Evolutionary conservation across 2,888 invertebrate species (phyloP).

Genomic region (Dichetophora obliterata): DNA sequence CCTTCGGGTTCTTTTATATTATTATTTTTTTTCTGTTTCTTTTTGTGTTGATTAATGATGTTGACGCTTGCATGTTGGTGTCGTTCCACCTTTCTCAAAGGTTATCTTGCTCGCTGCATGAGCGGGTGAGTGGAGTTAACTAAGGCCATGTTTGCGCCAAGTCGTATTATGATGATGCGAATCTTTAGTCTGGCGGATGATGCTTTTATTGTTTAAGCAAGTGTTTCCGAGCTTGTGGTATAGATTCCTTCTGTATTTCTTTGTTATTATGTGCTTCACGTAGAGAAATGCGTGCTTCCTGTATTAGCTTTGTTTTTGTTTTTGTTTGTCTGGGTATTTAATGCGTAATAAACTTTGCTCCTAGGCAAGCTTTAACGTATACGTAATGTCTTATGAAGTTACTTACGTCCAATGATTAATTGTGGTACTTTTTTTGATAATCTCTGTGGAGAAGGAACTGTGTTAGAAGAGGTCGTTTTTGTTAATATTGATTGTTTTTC

Average conservation of each 20-base stretch:
- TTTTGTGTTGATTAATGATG: conserved; percentile 19
- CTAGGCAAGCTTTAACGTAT: neutral
- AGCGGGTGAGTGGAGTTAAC: no score
- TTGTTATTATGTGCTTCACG: conserved; percentile 21
- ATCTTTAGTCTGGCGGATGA: neutral
- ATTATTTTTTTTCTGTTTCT: neutral
- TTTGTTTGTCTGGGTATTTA: neutral
- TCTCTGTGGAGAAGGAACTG: no score
- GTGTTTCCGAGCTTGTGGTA: neutral
- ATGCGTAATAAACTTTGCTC: conserved; percentile 9
- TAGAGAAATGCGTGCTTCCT: conserved; percentile 10
- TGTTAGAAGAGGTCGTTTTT: no score
- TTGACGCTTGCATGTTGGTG: conserved; percentile 13
- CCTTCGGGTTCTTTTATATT: neutral
- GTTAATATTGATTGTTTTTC: no score
- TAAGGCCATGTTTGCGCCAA: no score
- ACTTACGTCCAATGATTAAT: neutral
- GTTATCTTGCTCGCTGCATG: no score
- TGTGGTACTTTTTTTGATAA: neutral
- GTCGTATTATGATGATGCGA: no score
- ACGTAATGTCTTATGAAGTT: neutral
- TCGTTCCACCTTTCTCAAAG: neutral
- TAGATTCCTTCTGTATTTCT: neutral
- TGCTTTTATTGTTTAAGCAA: neutral
- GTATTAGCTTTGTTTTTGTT: neutral